These are phyloP conservation scores for Chionomys nivalis DNA, from an alignment of 2,113 vertebrate species.

Conservation along the genomic window DNA sequence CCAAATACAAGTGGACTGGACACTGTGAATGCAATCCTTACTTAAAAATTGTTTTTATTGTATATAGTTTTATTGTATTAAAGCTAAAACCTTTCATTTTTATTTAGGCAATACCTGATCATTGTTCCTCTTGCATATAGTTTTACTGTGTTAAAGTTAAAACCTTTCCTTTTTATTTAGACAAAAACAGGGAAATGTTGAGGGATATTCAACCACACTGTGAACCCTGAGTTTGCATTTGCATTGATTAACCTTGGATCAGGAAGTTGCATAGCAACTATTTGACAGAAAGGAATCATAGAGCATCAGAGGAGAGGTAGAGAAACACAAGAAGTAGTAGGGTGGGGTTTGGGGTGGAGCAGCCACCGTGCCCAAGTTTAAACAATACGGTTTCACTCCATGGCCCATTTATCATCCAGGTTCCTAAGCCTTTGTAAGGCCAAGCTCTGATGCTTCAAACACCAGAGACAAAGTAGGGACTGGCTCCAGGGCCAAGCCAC, in stretches of 20 bases:
- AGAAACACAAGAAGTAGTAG: background rate
- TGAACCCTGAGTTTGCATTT: background rate
- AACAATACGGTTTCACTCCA: background rate
- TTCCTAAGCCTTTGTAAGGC: background rate
- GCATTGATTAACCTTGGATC: background rate
- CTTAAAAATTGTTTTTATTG: background rate
- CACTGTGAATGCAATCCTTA: background rate
- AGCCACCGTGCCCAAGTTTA: background rate
- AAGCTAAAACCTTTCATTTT: background rate
- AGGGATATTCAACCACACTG: background rate
- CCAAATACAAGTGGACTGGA: background rate
- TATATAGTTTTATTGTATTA: background rate
- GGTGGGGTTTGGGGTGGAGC: background rate
- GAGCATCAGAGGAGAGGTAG: background rate
- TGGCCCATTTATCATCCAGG: background rate
- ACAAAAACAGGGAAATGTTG: background rate
- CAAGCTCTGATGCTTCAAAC: fast-evolving
- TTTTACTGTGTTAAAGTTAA: background rate
- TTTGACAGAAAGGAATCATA: background rate
- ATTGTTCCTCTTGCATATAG: background rate
- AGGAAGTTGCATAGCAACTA: background rate
- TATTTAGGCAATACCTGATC: background rate
- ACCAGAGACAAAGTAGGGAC: background rate
- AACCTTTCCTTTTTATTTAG: background rate
- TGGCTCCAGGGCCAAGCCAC: background rate